A percentile compares a stretch with the other conserved stretches of the same genome.
Evolutionary conservation across 2,888 invertebrate genomes (phyloP).

Genomic region (Cephus nigrinus): DNA sequence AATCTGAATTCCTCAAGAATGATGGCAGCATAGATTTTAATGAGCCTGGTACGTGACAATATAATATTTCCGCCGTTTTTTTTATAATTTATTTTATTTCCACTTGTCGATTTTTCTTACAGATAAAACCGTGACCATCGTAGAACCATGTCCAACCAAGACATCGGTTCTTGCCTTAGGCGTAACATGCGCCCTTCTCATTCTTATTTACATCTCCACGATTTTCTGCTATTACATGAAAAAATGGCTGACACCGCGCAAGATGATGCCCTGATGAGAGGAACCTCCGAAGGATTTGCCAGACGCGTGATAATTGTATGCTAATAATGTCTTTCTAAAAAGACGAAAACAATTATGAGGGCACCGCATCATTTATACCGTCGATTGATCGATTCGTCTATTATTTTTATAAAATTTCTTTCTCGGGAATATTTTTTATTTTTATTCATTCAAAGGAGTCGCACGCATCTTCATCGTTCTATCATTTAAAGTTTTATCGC

Average conservation of each 20-base stretch:
- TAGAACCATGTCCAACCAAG: constrained; percentile 92
- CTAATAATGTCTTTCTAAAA: not conserved
- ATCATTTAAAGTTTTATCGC: not conserved
- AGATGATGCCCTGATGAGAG: constrained; percentile 75
- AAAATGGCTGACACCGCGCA: constrained; percentile 88
- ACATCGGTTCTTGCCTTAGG: constrained; percentile 91
- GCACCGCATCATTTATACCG: not conserved
- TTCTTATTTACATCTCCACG: constrained; percentile 90
- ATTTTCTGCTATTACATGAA: constrained; percentile 94
- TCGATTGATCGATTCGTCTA: not conserved
- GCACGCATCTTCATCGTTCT: not conserved
- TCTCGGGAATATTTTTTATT: not conserved
- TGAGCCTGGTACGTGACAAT: constrained; percentile 62
- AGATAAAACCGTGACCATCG: constrained; percentile 91
- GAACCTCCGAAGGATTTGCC: not conserved
- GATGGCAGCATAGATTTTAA: constrained; percentile 75
- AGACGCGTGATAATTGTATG: not conserved
- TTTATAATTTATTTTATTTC: constrained; percentile 3
- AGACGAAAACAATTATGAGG: not conserved
- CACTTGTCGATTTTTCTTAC: constrained; percentile 9
- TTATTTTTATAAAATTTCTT: not conserved
- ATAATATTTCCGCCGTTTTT: not conserved
- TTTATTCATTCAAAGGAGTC: not conserved
- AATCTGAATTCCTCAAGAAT: constrained; percentile 82
- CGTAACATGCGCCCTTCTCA: constrained; percentile 89